Base-by-base conservation (phyloP, 2,797 vertebrate species). In the Garrulus glandarius region DNA sequence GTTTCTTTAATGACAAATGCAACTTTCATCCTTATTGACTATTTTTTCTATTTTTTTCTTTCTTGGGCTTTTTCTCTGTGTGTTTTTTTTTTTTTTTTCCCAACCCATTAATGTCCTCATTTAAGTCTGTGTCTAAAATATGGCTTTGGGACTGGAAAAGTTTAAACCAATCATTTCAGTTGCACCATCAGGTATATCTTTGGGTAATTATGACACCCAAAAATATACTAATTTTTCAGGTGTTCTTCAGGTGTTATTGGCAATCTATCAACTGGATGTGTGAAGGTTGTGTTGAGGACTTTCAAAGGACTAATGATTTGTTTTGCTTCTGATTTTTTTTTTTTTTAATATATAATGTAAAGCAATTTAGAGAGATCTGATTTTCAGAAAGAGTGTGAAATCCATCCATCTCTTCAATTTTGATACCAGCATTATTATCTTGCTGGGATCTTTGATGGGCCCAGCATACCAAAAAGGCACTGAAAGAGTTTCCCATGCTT, bases 331-430 rank as follows among this genome's bases (percentile, higher is more conserved):
- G 20, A 1, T 36, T 41, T 43, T 20, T 20, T 7, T 12, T 7
- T 6, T 39, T 50, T 32, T 57, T 53, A 5, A 39, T 64, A 19
- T 49, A 29, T 22, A n/a, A 74, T 29, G 2, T 43, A 41, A 79
- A 84, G 9, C 59, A 79, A 26, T 89, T 84, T 75, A 65, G 61
- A 78, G 21, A 68, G 24, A 44, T 53, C 43, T 91, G 53, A 46
- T 75, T 88, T 81, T 75, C 77, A 57, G 37, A 65, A 71, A 67
- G 19, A 53, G 36, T 65, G 59, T 89, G 84, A 92, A 87, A 95
- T 94, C 57, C 46, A 80, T 19, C 34, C 43, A 52, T 37, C 34
- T 81, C 26, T 78, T 78, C 55, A 49, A 11, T 88, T 81, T 65
- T 41, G 20, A 23, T 64, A 44, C 26, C 43, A 94, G 8, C 29